These are phyloP conservation scores for Hystrix brachyura DNA, from an alignment of 2,113 vertebrate genomes.

Conservation along the genomic window DNA sequence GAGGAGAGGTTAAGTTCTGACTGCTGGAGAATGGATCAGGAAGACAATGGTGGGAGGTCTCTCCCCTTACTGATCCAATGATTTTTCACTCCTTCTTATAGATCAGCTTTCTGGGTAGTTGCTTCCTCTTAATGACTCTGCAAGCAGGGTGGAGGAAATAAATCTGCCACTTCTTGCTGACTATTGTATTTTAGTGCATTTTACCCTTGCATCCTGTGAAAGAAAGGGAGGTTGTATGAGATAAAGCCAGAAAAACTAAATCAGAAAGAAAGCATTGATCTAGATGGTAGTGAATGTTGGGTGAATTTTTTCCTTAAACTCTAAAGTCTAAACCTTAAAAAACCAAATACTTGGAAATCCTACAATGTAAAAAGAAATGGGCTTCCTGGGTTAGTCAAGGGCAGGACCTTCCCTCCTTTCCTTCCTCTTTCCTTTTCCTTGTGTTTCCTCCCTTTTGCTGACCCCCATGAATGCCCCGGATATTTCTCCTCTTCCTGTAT, in stretches of 20 bases:
- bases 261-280: conserved; percentile 50
- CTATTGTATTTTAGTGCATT: conserved; percentile 21
- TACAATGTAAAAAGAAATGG: not conserved
- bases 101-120: not conserved
- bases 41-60: not conserved
- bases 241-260: conserved; percentile 41
- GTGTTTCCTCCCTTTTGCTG: not conserved
- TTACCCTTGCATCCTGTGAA: not conserved
- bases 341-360: not conserved
- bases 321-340: not conserved
- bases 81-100: not conserved
- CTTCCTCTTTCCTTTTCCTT: not conserved
- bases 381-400: not conserved
- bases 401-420: not conserved
- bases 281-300: not conserved
- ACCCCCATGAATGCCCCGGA: not conserved
- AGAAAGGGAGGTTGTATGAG: not conserved
- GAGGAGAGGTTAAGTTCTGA: not conserved
- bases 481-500: not conserved
- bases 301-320: conserved; percentile 5
- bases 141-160: conserved; percentile 20
- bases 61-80: not conserved
- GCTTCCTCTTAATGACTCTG: conserved; percentile 59
- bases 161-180: conserved; percentile 61
- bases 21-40: not conserved